Percentiles rank a stretch among this genome's conserved stretches.
Conservation (phyloP, 1,140 invertebrate genomes). For the Aradophagus sp. region DNA sequence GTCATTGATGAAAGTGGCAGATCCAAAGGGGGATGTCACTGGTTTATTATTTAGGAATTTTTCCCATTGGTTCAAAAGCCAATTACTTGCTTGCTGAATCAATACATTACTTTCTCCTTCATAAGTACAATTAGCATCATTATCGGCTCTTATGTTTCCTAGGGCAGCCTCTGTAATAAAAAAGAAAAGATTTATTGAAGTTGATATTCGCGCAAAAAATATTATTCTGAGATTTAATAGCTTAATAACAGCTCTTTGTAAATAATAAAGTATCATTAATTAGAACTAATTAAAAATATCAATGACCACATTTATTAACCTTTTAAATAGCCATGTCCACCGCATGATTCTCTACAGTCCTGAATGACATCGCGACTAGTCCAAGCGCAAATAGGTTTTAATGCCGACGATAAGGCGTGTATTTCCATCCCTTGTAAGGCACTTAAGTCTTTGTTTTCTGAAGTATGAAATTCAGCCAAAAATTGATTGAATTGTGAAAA, state of each 20-base stretch:
- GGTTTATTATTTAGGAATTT: conserved; percentile 70
- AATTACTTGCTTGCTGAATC: conserved; percentile 95
- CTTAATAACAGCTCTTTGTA: too few species aligned
- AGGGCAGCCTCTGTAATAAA: conserved; percentile 47
- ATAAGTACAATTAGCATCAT: conserved; percentile 95
- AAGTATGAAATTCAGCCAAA: conserved; percentile 51
- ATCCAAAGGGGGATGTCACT: conserved; percentile 78
- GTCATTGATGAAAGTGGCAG: conserved; percentile 78
- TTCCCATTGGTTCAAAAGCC: conserved; percentile 82
- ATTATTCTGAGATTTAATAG: too few species aligned
- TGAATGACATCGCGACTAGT: conserved; percentile 88
- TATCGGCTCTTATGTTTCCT: conserved; percentile 82
- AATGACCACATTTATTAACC: conserved; percentile 73
- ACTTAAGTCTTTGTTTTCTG: conserved; percentile 54
- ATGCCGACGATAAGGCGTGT: conserved; percentile 91
- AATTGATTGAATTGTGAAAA: conserved; percentile 55
- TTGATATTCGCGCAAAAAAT: too few species aligned
- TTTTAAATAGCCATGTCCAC: conserved; percentile 87
- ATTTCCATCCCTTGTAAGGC: conserved; percentile 81
- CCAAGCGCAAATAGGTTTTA: conserved; percentile 92
- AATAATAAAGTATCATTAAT: too few species aligned
- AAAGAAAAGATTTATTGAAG: conserved; percentile 2
- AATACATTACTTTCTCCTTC: conserved; percentile 98
- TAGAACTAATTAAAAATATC: too few species aligned
- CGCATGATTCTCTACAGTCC: conserved; percentile 93